phyloP scores from a whole-genome alignment of 2,797 vertebrate species.

The Macropus fuliginosus region DNA sequence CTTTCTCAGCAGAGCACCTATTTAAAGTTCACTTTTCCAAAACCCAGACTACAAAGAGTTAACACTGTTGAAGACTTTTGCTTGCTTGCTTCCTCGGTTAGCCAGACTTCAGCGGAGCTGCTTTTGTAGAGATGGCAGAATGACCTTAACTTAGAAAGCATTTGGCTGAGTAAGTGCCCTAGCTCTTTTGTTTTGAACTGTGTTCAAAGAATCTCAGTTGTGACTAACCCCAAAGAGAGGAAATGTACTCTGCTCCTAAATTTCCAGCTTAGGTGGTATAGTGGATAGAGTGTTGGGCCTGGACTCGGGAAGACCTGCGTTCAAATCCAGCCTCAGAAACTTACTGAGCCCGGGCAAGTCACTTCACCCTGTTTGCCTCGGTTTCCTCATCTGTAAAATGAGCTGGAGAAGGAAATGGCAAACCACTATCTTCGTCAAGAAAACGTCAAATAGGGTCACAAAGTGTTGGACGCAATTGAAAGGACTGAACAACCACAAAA shows the following conservation, averaged over 20 bases:
- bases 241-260: not conserved
- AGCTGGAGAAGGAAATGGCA: not conserved
- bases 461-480: not conserved
- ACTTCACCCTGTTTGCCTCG: not conserved
- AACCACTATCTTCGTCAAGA: not conserved
- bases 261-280: not conserved
- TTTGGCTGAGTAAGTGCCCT: not conserved
- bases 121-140: not conserved
- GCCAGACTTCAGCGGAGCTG: not conserved
- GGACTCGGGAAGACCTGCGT: not conserved
- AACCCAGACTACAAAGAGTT: not conserved
- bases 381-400: not conserved
- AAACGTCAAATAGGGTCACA: not conserved
- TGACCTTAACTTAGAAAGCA: conserved; percentile 7
- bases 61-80: not conserved
- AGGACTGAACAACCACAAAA: not conserved
- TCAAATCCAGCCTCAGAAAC: not conserved
- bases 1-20: conserved; percentile 13
- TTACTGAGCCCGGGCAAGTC: not conserved
- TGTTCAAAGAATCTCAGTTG: not conserved
- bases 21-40: conserved; percentile 32
- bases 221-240: not conserved
- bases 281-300: too few species aligned
- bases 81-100: not conserved
- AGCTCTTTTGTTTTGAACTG: conserved; percentile 29